phyloP scores from a whole-genome alignment of 2,797 vertebrate species.

The Acanthurus lineatus region DNA sequence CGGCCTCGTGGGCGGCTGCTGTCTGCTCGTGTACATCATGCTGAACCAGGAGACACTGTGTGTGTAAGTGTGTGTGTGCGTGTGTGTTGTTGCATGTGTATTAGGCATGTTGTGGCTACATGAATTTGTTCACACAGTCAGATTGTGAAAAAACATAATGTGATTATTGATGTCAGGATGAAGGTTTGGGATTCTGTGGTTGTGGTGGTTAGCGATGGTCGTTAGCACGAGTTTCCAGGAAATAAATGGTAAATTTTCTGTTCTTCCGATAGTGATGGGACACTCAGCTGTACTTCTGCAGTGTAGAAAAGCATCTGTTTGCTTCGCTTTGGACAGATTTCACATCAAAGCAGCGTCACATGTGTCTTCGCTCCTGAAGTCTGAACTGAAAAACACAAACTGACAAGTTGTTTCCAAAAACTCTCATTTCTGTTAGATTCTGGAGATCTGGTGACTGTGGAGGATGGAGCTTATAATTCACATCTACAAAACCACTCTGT shows the following conservation, averaged over 20 bases:
- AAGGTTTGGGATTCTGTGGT: too few relatives aligned
- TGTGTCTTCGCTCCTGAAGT: too few relatives aligned
- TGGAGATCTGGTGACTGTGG: too few relatives aligned
- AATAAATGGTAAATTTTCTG: too few relatives aligned
- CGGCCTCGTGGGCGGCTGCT: slow-evolving; percentile 10
- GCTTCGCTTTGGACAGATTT: not conserved
- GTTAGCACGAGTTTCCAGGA: too few relatives aligned
- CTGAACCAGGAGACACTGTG: not conserved
- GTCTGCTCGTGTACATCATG: slow-evolving; percentile 21
- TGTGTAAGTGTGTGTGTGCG: slow-evolving; percentile 1
- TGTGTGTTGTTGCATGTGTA: not conserved
- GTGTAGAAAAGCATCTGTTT: not conserved
- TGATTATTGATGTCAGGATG: too few relatives aligned
- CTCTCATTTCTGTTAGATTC: too few relatives aligned
- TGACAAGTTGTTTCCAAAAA: not conserved
- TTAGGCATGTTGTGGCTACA: not conserved
- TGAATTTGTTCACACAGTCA: not conserved
- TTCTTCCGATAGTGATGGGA: too few relatives aligned
- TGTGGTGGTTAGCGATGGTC: too few relatives aligned
- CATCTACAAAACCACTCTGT: too few relatives aligned
- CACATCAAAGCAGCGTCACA: not conserved
- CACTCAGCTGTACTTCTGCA: not conserved
- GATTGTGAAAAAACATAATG: too few relatives aligned
- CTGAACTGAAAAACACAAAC: not conserved
- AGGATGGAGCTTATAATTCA: too few relatives aligned